phyloP scores from a whole-genome alignment of 2,888 invertebrate genomes.

The Xestobium rufovillosum region DNA sequence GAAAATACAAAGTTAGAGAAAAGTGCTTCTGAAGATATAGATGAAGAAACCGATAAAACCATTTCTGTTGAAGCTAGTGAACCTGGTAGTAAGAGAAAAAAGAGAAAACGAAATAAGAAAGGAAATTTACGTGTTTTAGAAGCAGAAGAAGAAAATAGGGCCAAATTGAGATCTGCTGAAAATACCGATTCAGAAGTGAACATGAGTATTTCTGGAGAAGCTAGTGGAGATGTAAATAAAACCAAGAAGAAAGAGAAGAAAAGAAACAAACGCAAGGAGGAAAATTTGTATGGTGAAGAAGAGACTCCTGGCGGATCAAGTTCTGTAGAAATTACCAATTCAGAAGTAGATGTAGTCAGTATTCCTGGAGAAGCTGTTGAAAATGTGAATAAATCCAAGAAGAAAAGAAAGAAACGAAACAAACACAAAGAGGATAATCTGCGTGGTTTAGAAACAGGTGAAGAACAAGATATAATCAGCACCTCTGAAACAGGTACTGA shows the following conservation, averaged over 20 bases:
- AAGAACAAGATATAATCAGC: no score
- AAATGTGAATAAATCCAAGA: no score
- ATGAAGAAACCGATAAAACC: slow-evolving; percentile 1
- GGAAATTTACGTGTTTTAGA: background rate
- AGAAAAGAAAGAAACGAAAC: slow-evolving; percentile 4
- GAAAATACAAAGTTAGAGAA: background rate
- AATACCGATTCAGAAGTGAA: background rate
- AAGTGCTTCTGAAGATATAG: background rate
- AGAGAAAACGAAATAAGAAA: background rate
- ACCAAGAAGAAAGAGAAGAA: background rate
- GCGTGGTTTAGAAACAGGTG: no score
- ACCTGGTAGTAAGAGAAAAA: background rate
- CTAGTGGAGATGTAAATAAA: background rate
- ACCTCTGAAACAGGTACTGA: no score
- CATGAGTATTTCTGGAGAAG: slow-evolving; percentile 5
- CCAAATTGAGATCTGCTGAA: background rate
- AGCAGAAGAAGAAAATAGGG: background rate
- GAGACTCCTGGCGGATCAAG: background rate
- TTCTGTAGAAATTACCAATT: no score
- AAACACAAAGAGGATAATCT: no score
- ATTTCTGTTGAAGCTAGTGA: background rate
- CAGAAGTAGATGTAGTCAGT: no score
- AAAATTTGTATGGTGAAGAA: slow-evolving; percentile 8
- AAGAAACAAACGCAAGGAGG: background rate
- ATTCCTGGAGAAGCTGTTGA: no score